Base-by-base conservation (phyloP, 1,140 invertebrate genomes). In the Ooceraea biroi region DNA sequence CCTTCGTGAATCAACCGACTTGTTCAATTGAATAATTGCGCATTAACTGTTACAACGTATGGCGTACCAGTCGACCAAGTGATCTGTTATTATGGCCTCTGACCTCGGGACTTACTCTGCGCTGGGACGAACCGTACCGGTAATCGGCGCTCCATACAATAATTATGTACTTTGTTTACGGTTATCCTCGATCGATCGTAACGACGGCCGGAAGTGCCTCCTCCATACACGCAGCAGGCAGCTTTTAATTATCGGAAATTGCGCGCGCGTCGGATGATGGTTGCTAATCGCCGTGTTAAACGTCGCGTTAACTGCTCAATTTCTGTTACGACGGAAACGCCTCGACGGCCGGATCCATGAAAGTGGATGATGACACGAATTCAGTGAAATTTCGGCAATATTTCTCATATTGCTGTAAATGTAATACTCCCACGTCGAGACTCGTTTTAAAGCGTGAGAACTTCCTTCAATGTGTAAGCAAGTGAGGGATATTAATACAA, bases 11-110 rank as follows among this genome's bases (percentile, higher is more conserved):
- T 83, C 71, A 80, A 87, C 63, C 50, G 78, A 0, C 50, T 41
- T 74, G 4, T 84, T 78, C 86, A 90, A 90, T 90, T 90, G 88
- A 90, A 88, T 90, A 90, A 90, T 90, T 58, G 82, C 80, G 12
- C 73, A 48, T 55, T 83, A 88, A 65, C 78, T 46, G 88, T 86
- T 84, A 73, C 55, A 85, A 87, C 85, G 63, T 61, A 76, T 50
- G 46, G 63, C 73, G 72, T 61, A 82, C 52, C 60, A 36, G 52
- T 82, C 69, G 52, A 12, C 11, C 55, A 71, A 85, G 78, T 66
- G 82, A 87, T 87, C 69, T 73, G 55, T 71, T 90, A 83, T 90
- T 87, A 86, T 66, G 84, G 61, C 60, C 68, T 36, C 71, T 89
- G 87, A 78, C 85, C 82, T 83, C 77, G 77, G 66, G n/a, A 27